Evolutionary conservation across 2,888 invertebrate species (phyloP), one percentile per base, ranked within the genome.

Genomic region (Aelia acuminata): DNA sequence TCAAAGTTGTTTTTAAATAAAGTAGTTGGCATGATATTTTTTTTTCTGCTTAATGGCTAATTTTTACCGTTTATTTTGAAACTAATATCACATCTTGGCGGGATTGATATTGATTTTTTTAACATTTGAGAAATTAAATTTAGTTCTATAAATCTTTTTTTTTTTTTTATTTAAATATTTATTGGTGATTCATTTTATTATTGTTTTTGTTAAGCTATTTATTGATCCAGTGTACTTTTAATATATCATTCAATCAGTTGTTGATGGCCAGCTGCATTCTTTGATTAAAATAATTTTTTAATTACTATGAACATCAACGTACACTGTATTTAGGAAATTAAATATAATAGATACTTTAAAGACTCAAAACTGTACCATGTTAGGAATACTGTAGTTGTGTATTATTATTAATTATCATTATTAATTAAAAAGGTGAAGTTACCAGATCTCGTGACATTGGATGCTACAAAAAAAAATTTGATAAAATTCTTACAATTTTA

Each of bases 1-100:
- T 80, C 43, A 1, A 80, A 43, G 22, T 39, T 39, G 39, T 80
- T 80, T 80, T 43, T n/a, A 43, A 80, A 31, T 43, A 13, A 43
- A 80, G 80, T 80, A 80, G 80, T 80, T 75, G 80, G 80, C 80
- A 80, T 80, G 80, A 43, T 80, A n/a, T n/a, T n/a, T 43, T 43
- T 43, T 43, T 80, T 80, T 43, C 80, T 63, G 80, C 80, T 80
- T 80, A n/a, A 80, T 43, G 22, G 80, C 43, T 80, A 80, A 80
- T 80, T 43, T 57, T 39, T 39, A 75, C 39, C n/a, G 43, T 43
- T 80, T n/a, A 22, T 80, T 20, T 22, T 31, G 7, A 8, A 75
- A 75, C 4, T 80, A 31, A 31, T 1, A 63, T 15, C 10, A 57
- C 31, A 57, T 11, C 63, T 31, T 1, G 31, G 15, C 18, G 31